Conservation (phyloP, 2,888 invertebrate genomes). For the Drosophila kuntzei region DNA sequence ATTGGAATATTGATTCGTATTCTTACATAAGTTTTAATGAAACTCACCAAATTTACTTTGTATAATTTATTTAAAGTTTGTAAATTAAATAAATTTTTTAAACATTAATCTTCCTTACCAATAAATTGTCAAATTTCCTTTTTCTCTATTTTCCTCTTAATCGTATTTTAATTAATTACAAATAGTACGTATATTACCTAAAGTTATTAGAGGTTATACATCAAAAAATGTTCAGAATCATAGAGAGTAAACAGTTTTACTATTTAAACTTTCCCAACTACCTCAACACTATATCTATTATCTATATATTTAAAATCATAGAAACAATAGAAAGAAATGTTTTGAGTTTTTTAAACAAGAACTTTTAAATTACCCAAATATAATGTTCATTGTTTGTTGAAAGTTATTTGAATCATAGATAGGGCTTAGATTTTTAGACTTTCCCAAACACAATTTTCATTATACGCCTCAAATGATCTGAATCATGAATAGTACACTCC, state of each 20-base stretch:
- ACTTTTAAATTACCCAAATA: too few relatives aligned
- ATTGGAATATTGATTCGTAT: not conserved
- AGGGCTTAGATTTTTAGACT: not conserved
- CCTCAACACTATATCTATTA: not conserved
- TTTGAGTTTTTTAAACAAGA: too few relatives aligned
- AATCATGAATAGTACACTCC: not conserved
- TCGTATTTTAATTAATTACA: not conserved
- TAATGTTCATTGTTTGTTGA: not conserved
- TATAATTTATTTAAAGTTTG: not conserved
- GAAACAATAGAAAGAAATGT: not conserved
- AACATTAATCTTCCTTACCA: not conserved
- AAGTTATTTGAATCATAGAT: slow-evolving; percentile 7
- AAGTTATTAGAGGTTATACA: not conserved
- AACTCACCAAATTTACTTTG: too few relatives aligned
- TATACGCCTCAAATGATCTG: not conserved
- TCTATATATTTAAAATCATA: not conserved
- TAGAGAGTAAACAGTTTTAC: not conserved
- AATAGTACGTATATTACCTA: too few relatives aligned
- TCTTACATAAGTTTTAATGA: too few relatives aligned
- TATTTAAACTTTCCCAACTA: slow-evolving; percentile 9
- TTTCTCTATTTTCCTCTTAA: too few relatives aligned
- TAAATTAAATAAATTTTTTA: not conserved
- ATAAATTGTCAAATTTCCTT: not conserved
- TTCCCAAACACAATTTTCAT: not conserved
- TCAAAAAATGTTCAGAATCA: slow-evolving; percentile 24